These are phyloP conservation scores for Brachycybe producta DNA, from an alignment of 2,888 invertebrate genomes.

Conservation along the genomic window DNA sequence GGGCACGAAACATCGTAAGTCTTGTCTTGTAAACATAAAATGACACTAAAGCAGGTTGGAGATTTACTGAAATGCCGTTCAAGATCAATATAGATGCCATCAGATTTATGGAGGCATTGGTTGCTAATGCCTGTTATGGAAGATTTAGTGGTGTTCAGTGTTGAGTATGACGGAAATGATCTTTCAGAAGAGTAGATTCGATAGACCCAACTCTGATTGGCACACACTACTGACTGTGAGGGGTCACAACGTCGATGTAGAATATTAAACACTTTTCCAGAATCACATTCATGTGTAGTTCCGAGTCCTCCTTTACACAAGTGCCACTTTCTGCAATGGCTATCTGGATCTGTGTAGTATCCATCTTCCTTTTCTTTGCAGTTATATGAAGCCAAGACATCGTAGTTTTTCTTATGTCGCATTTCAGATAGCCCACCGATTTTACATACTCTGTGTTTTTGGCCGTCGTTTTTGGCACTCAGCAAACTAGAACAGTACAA, in stretches of 20 bases:
- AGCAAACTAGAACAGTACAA: slow-evolving; percentile 5
- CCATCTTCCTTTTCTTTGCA: slow-evolving; percentile 22
- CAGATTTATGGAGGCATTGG: slow-evolving; percentile 16
- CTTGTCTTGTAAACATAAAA: slow-evolving; percentile 14
- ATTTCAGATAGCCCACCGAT: background rate
- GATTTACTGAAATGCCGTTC: slow-evolving; percentile 14
- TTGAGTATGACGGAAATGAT: background rate
- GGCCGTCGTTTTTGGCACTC: too few species aligned
- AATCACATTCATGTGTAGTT: slow-evolving; percentile 21
- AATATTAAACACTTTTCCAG: slow-evolving; percentile 21
- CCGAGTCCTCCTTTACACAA: slow-evolving; percentile 19
- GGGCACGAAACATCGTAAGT: slow-evolving; percentile 7
- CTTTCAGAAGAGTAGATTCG: slow-evolving; percentile 7
- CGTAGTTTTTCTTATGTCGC: too few species aligned
- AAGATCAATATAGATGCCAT: slow-evolving; percentile 21
- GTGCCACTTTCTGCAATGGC: slow-evolving; percentile 21
- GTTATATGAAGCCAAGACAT: slow-evolving; percentile 1
- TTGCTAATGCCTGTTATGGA: background rate
- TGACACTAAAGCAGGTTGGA: slow-evolving; percentile 19
- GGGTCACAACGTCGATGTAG: slow-evolving; percentile 20
- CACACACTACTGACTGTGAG: slow-evolving; percentile 19
- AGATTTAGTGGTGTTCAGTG: background rate
- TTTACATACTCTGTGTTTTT: slow-evolving; percentile 4
- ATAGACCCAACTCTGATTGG: slow-evolving; percentile 14
- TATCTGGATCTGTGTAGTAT: slow-evolving; percentile 19